Evolutionary conservation across 2,113 vertebrate species (phyloP), one percentile per base, ranked within the genome.

Genomic region (Pseudorasbora parva): DNA sequence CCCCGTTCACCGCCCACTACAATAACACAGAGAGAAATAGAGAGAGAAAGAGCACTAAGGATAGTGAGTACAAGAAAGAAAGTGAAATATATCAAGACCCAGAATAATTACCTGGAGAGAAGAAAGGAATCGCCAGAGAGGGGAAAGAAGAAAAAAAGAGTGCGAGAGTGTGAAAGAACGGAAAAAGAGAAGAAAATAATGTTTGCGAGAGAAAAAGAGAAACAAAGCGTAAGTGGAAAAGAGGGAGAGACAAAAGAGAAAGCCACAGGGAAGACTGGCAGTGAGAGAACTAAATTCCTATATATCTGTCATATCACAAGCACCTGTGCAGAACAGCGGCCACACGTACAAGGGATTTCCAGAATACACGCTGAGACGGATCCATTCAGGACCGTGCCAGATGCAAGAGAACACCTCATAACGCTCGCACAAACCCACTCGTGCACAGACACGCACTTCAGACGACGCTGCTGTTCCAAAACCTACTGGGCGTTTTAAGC

Each of bases 1-100:
- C 92, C 91, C 90, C 91, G 89, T 90, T 91, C 88, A 81, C 91
- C 92, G 78, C 93, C 93, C 92, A 93, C 94, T 90, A 89, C 84
- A 93, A 84, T 88, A 92, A 90, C 89, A 37, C 47, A 87, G 87
- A 83, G 82, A 81, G 89, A 90, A 82, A 69, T 86, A 87, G 7
- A 66, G 86, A 84, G 84, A 89, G 86, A 74, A 60, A 73, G 11
- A 8, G 33, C 7, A 37, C 43, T 25, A 30, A 74, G 74, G 49
- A 78, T 37, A 73, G 76, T 25, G 64, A 72, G 77, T 62, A 73
- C 25, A 27, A 51, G 45, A 66, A 25, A 68, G 45, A 56, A 49
- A 12, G 37, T n/a, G 41, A 51, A 73, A 76, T 41, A 73, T 66
- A 79, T 11, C 27, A 64, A 82, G 79, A 78, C 43, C 66, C 75